Base-by-base conservation (phyloP, 2,113 vertebrate species). In the Indicator maculatus region DNA sequence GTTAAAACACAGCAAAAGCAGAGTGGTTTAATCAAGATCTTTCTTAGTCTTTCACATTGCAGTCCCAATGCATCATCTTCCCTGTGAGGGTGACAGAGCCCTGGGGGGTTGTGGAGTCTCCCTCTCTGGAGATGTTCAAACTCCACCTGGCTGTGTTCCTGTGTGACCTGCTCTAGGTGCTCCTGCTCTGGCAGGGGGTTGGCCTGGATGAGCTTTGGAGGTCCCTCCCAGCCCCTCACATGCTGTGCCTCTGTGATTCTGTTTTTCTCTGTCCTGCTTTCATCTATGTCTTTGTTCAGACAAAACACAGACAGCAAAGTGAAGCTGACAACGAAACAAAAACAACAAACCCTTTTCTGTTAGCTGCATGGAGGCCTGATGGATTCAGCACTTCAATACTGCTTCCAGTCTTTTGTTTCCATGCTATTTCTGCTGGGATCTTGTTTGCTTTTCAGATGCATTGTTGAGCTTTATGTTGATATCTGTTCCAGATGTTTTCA, bases 401-500 rank as follows among this genome's bases (percentile, higher is more conserved):
- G 41, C 41, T 93, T 76, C 79, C 70, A 84, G 33, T 77, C 69
- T 90, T 88, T 90, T 72, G 75, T 88, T 96, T 96, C 73, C 70
- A 60, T 58, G 16, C 89, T 88, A 81, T 67, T 96, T 91, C 71
- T 95, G 33, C 60, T 87, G 56, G 87, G 80, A 86, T 87, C 30
- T 83, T 92, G 53, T 96, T 97, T 96, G 86, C 83, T 93, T 92
- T 96, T 80, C 81, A 87, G 95, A 77, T 71, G 65, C 75, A 69
- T 96, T 93, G 77, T 89, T 85, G 72, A 88, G 72, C 47, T 94
- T 73, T 64, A 38, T 85, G 90, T 80, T 93, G 78, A 93, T 93
- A 94, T 92, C 67, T 86, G 39, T 95, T 95, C 96, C 95, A 96
- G 94, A 94, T 97, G 93, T 92, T 93, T 92, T 89, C 52, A n/a